Percentiles rank a stretch among this genome's conserved stretches.
phyloP scores from a whole-genome alignment of 2,113 vertebrate species.

The Ageneiosus marmoratus region DNA sequence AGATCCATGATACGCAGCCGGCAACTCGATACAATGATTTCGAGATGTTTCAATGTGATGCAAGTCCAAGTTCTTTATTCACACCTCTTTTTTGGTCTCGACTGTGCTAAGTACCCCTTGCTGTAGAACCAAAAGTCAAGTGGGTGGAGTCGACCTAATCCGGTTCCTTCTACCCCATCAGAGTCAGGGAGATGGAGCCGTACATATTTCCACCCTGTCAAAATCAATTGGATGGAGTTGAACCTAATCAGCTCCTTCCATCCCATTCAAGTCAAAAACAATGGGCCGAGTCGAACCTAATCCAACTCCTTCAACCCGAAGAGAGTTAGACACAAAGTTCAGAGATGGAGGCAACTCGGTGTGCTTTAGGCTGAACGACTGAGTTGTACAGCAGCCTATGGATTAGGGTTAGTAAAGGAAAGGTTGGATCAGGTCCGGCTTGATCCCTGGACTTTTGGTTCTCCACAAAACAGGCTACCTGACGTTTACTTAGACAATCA shows the following conservation, averaged over 20 bases:
- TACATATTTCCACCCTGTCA: too few relatives aligned
- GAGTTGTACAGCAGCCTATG: not conserved
- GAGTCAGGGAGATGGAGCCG: not conserved
- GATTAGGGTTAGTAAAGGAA: not conserved
- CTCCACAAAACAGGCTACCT: not conserved
- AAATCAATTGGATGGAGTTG: not conserved
- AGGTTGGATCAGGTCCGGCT: not conserved
- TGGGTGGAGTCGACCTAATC: not conserved
- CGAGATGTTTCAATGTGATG: not conserved
- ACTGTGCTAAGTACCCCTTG: not conserved
- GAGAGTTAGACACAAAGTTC: not conserved
- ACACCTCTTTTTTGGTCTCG: not conserved
- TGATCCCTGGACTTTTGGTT: not conserved
- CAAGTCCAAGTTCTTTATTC: not conserved
- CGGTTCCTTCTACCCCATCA: too few relatives aligned
- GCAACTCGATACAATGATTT: not conserved
- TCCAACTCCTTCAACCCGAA: not conserved
- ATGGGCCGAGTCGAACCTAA: not conserved
- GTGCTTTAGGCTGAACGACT: not conserved
- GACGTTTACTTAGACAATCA: not conserved
- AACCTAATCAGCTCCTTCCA: too few relatives aligned
- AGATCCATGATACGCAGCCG: not conserved
- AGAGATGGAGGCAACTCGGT: not conserved
- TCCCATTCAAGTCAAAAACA: too few relatives aligned
- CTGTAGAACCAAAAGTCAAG: not conserved